phyloP scores from a whole-genome alignment of 2,797 vertebrate genomes.

The Hydrocynus forskahlii region DNA sequence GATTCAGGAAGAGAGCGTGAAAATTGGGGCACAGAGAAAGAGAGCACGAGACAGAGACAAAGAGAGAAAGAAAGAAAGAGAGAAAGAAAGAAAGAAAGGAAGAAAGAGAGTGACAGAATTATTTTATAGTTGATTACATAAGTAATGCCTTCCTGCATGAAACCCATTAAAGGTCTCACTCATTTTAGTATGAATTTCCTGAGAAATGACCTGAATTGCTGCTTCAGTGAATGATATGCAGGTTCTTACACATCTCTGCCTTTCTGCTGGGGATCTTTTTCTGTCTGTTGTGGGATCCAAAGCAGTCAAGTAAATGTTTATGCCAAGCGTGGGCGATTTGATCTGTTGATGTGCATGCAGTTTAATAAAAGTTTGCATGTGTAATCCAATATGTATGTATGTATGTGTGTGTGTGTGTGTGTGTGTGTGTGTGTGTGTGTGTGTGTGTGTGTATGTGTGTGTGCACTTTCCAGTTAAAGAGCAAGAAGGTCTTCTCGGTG shows the following conservation, averaged over 20 bases:
- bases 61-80: not conserved
- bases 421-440: constrained; percentile 41
- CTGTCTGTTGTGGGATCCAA: not conserved
- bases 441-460: constrained; percentile 40
- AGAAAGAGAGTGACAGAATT: not conserved
- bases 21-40: not conserved
- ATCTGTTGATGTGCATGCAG: constrained; percentile 26
- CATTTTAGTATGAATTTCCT: no score
- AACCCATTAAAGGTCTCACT: not conserved
- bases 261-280: not conserved
- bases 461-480: constrained; percentile 58
- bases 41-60: not conserved
- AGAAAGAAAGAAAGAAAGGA: not conserved
- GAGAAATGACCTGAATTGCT: not conserved
- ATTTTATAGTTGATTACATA: not conserved
- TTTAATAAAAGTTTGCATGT: constrained; percentile 1
- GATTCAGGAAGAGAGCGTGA: not conserved
- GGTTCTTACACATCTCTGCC: not conserved
- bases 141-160: not conserved
- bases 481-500: constrained; percentile 40
- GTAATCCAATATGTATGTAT: constrained; percentile 31
- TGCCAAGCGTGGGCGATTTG: constrained; percentile 23
- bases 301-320: constrained; percentile 15
- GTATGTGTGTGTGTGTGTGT: constrained; percentile 41
- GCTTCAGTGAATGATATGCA: not conserved